Evolutionary conservation across 2,888 invertebrate species (phyloP), one percentile per base, ranked within the genome.

Genomic region (Scrobipalpa costella): DNA sequence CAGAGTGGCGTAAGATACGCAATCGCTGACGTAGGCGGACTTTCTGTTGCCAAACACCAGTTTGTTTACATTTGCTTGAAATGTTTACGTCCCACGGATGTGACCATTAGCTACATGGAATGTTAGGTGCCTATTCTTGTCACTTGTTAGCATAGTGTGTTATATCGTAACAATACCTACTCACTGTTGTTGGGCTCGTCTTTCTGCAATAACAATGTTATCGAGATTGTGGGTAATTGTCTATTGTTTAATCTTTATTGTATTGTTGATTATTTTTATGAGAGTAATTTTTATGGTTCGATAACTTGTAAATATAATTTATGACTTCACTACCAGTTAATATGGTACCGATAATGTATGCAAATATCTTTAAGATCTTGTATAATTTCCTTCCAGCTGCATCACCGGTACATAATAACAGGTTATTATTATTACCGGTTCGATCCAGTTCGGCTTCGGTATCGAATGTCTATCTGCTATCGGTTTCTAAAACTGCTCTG

Each of bases 1-100:
- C 77, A 71, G 63, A 68, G 57, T 69, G 68, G 67, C 74, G 74
- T 75, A 72, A 67, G 73, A 75, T 69, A 65, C 63, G 62, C 21
- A 64, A 67, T 67, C 55, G 38, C 11, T 52, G 61, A 50, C 61
- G 55, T 59, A 21, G n/a, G n/a, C 15, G 17, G 17, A 34, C 61
- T 59, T 64, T 64, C 64, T 64, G 64, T 66, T 62, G 63, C 63
- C 60, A 66, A 66, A 63, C 65, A 63, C 61, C 11, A 47, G 60
- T 9, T 38, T 64, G 64, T 62, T 64, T 62, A 64, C 64, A 62
- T 38, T 64, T 44, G 62, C 66, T 57, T 63, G 40, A 61, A 62
- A 67, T 64, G 62, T 68, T 68, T 67, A 64, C 66, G 57, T 66
- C 66, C 62, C 64, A 61, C 58, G 64, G 61, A 66, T 49, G 44